Conservation (phyloP, 2,113 vertebrate genomes). For the Atlantisia rogersi region DNA sequence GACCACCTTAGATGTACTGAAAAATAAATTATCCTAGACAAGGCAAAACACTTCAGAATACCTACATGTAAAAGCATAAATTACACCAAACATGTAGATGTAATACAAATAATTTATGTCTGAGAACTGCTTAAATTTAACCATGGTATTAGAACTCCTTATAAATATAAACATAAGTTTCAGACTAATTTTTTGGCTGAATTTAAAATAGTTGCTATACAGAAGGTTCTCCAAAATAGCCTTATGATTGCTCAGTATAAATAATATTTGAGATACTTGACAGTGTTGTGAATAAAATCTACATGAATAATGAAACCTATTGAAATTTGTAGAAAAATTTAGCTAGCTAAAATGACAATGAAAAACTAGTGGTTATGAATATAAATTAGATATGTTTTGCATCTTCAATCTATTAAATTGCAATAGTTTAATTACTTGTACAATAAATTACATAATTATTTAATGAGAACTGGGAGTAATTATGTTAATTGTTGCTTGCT, state of each 20-base stretch:
- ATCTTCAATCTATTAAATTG: constrained; percentile 10
- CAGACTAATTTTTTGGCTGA: not conserved
- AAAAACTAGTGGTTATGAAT: not conserved
- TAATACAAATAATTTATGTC: not conserved
- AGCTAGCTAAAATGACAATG: not conserved
- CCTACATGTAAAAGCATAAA: accelerated
- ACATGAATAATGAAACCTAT: not conserved
- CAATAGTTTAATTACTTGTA: constrained; percentile 46
- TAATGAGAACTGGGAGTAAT: constrained; percentile 34
- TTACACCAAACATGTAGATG: not conserved
- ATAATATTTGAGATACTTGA: not conserved
- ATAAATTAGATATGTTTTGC: constrained; percentile 2
- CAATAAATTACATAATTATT: constrained; percentile 33
- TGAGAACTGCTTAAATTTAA: not conserved
- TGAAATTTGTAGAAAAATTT: constrained; percentile 12
- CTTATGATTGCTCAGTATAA: not conserved
- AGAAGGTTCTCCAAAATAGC: not conserved
- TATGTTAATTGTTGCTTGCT: constrained; percentile 25
- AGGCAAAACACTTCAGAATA: not conserved
- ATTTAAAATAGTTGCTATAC: not conserved
- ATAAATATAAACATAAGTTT: not conserved
- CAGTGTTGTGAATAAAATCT: not conserved
- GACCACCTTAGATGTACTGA: not conserved
- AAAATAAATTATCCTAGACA: not conserved
- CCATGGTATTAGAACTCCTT: not conserved